Conservation (phyloP, 2,113 vertebrate species). For the Oceanodroma tethys region DNA sequence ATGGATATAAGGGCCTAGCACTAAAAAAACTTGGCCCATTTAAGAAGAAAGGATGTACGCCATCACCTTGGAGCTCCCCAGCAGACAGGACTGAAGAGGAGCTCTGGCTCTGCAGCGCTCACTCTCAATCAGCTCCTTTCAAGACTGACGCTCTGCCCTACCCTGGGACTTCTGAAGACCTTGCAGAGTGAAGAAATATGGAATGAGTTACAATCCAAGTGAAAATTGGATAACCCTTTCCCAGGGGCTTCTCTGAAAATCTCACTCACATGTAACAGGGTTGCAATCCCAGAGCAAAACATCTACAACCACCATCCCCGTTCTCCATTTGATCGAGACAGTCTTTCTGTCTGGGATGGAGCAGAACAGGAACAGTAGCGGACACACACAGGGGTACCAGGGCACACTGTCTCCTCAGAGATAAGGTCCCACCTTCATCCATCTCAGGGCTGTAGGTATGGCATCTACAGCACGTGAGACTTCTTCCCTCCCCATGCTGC, state of each 20-base stretch:
- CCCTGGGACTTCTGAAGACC: conserved; percentile 10
- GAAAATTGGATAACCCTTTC: neutral
- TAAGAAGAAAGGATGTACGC: conserved; percentile 47
- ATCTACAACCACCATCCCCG: neutral
- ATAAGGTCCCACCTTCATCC: neutral
- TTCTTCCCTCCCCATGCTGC: neutral
- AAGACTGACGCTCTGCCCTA: neutral
- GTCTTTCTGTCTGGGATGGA: neutral
- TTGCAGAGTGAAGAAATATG: neutral
- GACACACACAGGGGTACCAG: neutral
- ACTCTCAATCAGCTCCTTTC: conserved; percentile 19
- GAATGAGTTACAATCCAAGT: neutral
- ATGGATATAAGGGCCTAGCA: conserved; percentile 37
- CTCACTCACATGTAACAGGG: neutral
- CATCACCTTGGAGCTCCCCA: conserved; percentile 57
- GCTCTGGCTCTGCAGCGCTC: neutral
- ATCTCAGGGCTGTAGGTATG: neutral
- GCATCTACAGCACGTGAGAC: neutral
- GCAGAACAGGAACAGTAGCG: rapidly evolving
- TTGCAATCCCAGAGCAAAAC: neutral
- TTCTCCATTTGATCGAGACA: neutral
- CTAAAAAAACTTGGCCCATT: conserved; percentile 61
- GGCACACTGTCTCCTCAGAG: neutral
- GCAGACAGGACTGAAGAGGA: conserved; percentile 1
- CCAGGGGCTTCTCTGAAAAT: conserved; percentile 1